Base-by-base conservation (phyloP, 2,113 vertebrate species). In the Stercorarius parasiticus region DNA sequence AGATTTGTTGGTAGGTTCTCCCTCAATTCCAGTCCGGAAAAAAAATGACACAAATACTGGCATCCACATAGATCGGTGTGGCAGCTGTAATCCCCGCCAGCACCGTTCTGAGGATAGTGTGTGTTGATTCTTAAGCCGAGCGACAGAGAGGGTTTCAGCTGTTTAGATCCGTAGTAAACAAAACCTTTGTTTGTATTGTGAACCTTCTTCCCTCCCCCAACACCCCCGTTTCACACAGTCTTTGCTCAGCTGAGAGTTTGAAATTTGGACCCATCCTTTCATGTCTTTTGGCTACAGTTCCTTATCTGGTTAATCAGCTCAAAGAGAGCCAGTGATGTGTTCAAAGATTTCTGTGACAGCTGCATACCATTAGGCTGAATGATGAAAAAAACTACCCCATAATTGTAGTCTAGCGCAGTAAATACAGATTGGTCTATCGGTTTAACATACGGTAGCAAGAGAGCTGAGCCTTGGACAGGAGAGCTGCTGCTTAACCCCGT, bases 291-390 rank as follows among this genome's bases (percentile, higher is more conserved):
- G 89, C 96, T 93, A 70, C 15, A 5, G 53, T 82, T 95, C 66
- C 20, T 76, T 94, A 85, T 91, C 86, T 92, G 38, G 70, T 89
- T 95, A 91, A 95, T 96, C 80, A 92, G 45, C 76, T 96, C 88
- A 89, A 93, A 94, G 88, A 82, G 36, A 93, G 61, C 74, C 81
- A 82, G 78, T 64, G 84, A 80, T 94, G 86, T 95, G 84, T 93
- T 91, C 67, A 91, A 87, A 94, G 93, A 96, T 73, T 95, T 86
- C 89, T 90, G 58, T 94, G 92, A 83, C 92, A 97, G 86, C 95
- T 93, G 94, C 73, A 78, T 87, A 47, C 84, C 66, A 94, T 94
- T 94, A 94, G 86, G 73, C 89, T 95, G 81, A 91, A 80, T 45
- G 49, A 73, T 95, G 79, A 18, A 83, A 91, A 82, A 92, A 53